These are phyloP conservation scores for Volucella inflata DNA, from an alignment of 2,888 invertebrate species.

Conservation along the genomic window DNA sequence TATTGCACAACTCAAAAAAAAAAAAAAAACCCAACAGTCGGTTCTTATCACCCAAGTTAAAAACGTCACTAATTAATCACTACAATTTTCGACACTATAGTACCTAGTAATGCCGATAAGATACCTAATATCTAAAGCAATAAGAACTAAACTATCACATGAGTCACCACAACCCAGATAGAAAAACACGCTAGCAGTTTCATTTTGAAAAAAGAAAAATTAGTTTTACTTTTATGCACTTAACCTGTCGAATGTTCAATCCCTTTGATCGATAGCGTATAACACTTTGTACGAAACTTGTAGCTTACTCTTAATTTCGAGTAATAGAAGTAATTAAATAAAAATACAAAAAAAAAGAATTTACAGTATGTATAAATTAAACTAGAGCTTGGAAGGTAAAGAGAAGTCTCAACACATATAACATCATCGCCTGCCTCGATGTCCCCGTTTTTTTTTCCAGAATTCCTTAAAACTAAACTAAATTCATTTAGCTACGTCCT, in stretches of 20 bases:
- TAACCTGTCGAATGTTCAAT: slow-evolving; percentile 44
- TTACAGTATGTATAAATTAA: slow-evolving; percentile 52
- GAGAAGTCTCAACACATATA: slow-evolving; percentile 30
- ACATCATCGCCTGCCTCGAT: slow-evolving; percentile 49
- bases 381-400: slow-evolving; percentile 34
- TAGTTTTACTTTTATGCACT: slow-evolving; percentile 37
- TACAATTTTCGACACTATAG: neutral
- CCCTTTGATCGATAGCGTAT: slow-evolving; percentile 52
- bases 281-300: slow-evolving; percentile 65
- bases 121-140: neutral
- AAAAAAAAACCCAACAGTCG: neutral
- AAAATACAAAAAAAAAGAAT: slow-evolving; percentile 18
- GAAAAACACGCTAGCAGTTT: neutral
- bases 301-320: slow-evolving; percentile 25
- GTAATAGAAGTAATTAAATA: slow-evolving; percentile 20
- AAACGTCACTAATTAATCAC: neutral
- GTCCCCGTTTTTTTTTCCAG: slow-evolving; percentile 14
- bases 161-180: neutral
- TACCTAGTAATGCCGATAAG: slow-evolving; percentile 15
- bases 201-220: slow-evolving; percentile 4
- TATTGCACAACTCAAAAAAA: neutral
- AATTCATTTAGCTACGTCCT: slow-evolving; percentile 67
- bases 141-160: neutral
- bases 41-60: neutral
- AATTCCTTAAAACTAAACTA: slow-evolving; percentile 23